phyloP scores from a whole-genome alignment of 2,797 vertebrate genomes.

The Rhabdophis nuchalis region DNA sequence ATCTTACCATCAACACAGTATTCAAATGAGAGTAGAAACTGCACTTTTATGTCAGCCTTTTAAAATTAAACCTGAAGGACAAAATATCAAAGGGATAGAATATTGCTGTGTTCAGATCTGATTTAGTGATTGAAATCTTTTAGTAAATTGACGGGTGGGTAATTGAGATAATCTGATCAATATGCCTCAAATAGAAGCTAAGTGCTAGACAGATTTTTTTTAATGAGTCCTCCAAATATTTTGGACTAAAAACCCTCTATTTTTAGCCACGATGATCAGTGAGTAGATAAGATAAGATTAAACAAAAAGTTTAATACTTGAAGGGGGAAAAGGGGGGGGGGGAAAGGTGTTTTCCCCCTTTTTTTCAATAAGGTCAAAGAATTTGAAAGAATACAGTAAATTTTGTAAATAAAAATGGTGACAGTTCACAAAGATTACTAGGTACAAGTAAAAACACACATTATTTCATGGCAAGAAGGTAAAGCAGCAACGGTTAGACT shows the following conservation, averaged over 20 bases:
- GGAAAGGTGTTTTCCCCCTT: too few species aligned
- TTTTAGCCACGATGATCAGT: not conserved
- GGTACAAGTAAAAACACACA: too few species aligned
- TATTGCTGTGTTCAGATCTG: not conserved
- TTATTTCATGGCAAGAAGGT: too few species aligned
- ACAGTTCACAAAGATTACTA: too few species aligned
- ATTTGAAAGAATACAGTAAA: too few species aligned
- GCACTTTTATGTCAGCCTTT: constrained; percentile 40
- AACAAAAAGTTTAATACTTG: too few species aligned
- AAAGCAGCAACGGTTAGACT: too few species aligned
- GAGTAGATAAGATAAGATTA: not conserved
- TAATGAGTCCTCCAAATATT: not conserved
- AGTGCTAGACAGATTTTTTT: not conserved
- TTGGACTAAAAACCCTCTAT: not conserved
- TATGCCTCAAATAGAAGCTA: not conserved
- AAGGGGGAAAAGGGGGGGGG: too few species aligned
- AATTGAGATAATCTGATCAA: not conserved
- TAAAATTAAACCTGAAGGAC: constrained; percentile 22
- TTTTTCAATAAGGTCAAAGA: too few species aligned
- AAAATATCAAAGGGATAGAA: constrained; percentile 47
- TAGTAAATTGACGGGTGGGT: not conserved
- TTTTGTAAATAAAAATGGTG: too few species aligned
- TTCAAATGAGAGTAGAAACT: constrained; percentile 56
- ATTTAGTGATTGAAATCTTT: not conserved
- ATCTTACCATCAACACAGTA: constrained; percentile 64